Evolutionary conservation across 2,888 invertebrate species (phyloP).

Genomic region (Drosophila engyochracea): DNA sequence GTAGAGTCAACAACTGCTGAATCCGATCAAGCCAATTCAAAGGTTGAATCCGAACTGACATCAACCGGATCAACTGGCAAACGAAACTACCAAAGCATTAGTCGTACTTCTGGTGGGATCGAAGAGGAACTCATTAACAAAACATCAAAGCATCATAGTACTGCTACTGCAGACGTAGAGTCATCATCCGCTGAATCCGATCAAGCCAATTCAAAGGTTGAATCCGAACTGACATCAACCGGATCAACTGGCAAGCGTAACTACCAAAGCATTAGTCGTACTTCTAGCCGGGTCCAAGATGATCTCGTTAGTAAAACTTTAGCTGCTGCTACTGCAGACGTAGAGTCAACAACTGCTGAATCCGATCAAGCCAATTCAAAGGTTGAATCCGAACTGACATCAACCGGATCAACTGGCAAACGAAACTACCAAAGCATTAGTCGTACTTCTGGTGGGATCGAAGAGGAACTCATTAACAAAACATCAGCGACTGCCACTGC

Average conservation of each 20-base stretch:
- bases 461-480: too few species aligned
- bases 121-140: background rate
- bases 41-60: background rate
- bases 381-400: too few species aligned
- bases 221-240: background rate
- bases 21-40: background rate
- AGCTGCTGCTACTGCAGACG: background rate
- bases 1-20: background rate
- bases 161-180: background rate
- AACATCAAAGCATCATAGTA: background rate
- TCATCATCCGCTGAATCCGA: background rate
- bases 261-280: conserved; percentile 51
- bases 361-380: background rate
- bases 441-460: too few species aligned
- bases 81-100: background rate
- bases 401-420: too few species aligned
- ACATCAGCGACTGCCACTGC: too few species aligned
- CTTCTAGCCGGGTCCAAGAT: background rate
- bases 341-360: background rate
- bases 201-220: background rate
- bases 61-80: background rate
- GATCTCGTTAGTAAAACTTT: fast-evolving
- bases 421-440: too few species aligned
- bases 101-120: background rate
- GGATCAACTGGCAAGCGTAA: conserved; percentile 19